Percentiles rank a stretch among this genome's conserved stretches.
phyloP scores from a whole-genome alignment of 2,113 vertebrate genomes.

The Bostrychus sinensis region DNA sequence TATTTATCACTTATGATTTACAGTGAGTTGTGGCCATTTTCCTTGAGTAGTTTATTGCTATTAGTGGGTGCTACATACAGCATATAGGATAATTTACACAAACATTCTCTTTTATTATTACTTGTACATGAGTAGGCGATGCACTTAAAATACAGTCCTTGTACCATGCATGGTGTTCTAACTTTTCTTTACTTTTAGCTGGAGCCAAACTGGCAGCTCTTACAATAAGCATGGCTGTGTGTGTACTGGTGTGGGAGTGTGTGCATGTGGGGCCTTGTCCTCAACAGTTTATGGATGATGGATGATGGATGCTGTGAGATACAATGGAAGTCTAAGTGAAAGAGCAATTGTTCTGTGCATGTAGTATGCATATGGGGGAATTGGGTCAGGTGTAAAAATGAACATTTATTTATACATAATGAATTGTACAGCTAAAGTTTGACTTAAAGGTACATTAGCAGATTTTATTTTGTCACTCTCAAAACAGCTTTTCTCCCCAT shows the following conservation, averaged over 20 bases:
- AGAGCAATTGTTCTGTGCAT: conserved; percentile 55
- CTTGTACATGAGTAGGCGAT: neutral
- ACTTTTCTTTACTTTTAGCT: conserved; percentile 23
- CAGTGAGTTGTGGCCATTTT: conserved; percentile 28
- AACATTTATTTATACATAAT: neutral
- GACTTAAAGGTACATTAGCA: neutral
- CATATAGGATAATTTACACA: neutral
- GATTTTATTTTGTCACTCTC: no score
- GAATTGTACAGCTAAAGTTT: neutral
- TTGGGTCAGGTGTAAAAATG: conserved; percentile 15
- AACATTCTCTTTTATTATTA: conserved; percentile 6
- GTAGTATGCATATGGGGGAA: conserved; percentile 26
- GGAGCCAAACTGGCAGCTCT: conserved; percentile 32
- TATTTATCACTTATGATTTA: no score
- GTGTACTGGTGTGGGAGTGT: conserved; percentile 25
- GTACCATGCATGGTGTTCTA: conserved; percentile 10
- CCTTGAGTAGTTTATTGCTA: conserved; percentile 8
- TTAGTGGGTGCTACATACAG: conserved; percentile 10
- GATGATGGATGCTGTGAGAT: conserved; percentile 58
- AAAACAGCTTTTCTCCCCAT: no score
- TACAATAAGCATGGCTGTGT: conserved; percentile 34
- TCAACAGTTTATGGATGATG: conserved; percentile 55
- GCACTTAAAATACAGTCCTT: conserved; percentile 6
- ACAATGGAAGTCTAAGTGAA: conserved; percentile 63
- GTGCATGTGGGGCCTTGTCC: conserved; percentile 41